A percentile compares a stretch with the other conserved stretches of the same genome.
Evolutionary conservation across 1,140 invertebrate species (phyloP).

Genomic region (Oryzaephilus surinamensis): DNA sequence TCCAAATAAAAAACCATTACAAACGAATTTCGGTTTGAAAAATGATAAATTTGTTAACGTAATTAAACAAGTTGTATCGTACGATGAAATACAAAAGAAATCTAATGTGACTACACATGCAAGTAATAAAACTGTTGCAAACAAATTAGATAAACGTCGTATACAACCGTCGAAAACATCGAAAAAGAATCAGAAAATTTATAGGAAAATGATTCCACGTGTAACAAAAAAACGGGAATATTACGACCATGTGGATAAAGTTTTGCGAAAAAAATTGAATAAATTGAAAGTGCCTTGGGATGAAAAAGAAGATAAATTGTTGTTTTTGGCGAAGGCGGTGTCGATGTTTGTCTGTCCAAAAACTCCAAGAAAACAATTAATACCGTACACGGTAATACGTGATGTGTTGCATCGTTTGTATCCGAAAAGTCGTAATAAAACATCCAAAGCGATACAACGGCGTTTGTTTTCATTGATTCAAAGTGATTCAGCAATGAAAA

Average conservation of each 20-base stretch:
- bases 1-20: not conserved
- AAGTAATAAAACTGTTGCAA: conserved; percentile 1
- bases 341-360: conserved; percentile 49
- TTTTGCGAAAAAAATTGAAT: conserved; percentile 52
- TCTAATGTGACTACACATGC: not conserved
- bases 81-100: conserved; percentile 5
- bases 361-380: conserved; percentile 36
- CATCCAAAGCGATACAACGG: conserved; percentile 37
- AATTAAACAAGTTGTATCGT: conserved; percentile 3
- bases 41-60: conserved; percentile 10
- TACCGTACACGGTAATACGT: conserved; percentile 42
- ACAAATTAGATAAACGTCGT: not conserved
- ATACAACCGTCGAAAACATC: conserved; percentile 1
- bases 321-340: conserved; percentile 59
- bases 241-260: conserved; percentile 57
- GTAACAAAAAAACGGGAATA: conserved; percentile 15
- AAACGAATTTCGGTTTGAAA: conserved; percentile 3
- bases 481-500: conserved; percentile 6
- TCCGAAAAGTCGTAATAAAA: conserved; percentile 52
- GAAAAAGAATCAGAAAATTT: conserved; percentile 5
- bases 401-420: conserved; percentile 50
- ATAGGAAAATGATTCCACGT: conserved; percentile 3
- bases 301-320: conserved; percentile 48
- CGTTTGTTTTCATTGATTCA: conserved; percentile 10
- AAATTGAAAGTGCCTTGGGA: conserved; percentile 54